Base-by-base conservation (phyloP, 2,113 vertebrate species). In the Pithys albifrons region DNA sequence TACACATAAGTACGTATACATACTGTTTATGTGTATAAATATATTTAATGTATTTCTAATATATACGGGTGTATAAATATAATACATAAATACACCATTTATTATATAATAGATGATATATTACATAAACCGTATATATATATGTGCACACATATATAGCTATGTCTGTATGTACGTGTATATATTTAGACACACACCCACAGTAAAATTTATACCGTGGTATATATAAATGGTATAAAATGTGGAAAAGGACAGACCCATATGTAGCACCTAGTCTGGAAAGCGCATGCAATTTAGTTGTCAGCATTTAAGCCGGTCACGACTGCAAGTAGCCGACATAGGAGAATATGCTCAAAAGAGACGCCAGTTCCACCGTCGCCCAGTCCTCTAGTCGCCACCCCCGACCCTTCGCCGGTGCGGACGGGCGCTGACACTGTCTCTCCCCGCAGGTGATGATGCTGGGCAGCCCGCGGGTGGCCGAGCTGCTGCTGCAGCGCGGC, bases 401-500 rank as follows among this genome's bases (percentile, higher is more conserved):
- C 14, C 28, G 19, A 3, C 22, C 3, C 14, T 39, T 16, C 8
- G 27, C 29, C 7, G 64, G 9, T 9, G 13, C 18, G 3, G 51
- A 24, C 11, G 3, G 14, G 39, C 20, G 10, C 91, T 86, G 75
- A 91, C 46, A 2, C 13, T 55, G 54, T 55, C 17, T 55, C 54
- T 55, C 29, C 54, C 54, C 54, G 54, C 54, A 55, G 54, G 54
- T 55, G 27, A 54, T 54, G 51, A 54, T 54, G 51, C 51, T 54
- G 51, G 51, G 51, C 27, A 54, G 51, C 51, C 27, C 27, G 25
- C 51, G 97, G 0, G 96, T 99, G 12, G 95, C 86, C 10, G 71
- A 67, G 65, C 43, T 98, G 52, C 85, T 99, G 23, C 98, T 99
- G 67, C 22, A 41, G 18, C 70, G 95, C 16, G 98, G 98, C 33